Conservation (phyloP, 2,888 invertebrate genomes). For the Papilio gigon region DNA sequence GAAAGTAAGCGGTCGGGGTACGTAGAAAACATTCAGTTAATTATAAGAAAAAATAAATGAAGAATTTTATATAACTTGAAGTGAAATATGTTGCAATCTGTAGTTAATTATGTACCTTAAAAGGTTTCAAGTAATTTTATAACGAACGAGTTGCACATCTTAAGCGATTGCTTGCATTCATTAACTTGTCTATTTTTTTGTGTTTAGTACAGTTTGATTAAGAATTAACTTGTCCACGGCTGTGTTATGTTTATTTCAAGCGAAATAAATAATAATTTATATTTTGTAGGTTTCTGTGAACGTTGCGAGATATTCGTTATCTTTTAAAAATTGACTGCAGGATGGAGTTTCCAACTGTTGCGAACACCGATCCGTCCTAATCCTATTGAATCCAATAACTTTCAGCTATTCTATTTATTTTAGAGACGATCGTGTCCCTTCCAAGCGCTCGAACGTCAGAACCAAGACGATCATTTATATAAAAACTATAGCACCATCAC, state of each 20-base stretch:
- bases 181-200: conserved; percentile 22
- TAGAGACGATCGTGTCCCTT: neutral
- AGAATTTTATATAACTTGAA: conserved; percentile 28
- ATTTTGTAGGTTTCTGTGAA: too few relatives aligned
- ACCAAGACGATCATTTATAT: neutral
- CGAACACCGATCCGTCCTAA: too few relatives aligned
- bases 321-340: too few relatives aligned
- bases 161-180: conserved; percentile 24
- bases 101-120: conserved; percentile 29
- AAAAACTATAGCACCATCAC: neutral
- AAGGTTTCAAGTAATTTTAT: conserved; percentile 33
- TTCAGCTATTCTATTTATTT: too few relatives aligned
- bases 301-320: too few relatives aligned
- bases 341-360: too few relatives aligned
- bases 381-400: too few relatives aligned
- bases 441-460: neutral
- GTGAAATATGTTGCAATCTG: conserved; percentile 31
- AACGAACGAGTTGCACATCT: conserved; percentile 9
- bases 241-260: neutral
- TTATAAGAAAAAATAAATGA: conserved; percentile 32
- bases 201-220: neutral
- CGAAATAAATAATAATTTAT: neutral
- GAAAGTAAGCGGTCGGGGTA: conserved; percentile 29
- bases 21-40: conserved; percentile 28
- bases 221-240: neutral